These are phyloP conservation scores for Pygoscelis antarcticus DNA, from an alignment of 2,113 vertebrate genomes.

Conservation along the genomic window DNA sequence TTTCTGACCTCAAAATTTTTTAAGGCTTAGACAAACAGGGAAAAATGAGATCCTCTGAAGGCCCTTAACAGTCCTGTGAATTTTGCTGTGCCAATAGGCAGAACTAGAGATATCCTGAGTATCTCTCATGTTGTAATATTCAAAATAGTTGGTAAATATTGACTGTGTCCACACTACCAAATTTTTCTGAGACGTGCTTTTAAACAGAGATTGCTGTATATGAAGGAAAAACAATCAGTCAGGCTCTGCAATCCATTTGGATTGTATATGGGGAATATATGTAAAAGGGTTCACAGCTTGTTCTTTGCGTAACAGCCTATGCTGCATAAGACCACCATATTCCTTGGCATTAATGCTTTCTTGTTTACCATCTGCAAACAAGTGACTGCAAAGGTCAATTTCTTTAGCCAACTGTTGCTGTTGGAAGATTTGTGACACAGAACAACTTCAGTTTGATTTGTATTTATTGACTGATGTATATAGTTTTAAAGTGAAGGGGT, in stretches of 20 bases:
- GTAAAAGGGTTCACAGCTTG: not conserved
- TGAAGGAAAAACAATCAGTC: not conserved
- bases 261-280: not conserved
- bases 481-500: not conserved
- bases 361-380: not conserved
- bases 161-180: not conserved
- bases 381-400: not conserved
- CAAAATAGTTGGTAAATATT: not conserved
- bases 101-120: not conserved
- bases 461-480: not conserved
- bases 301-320: not conserved
- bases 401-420: not conserved
- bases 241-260: not conserved
- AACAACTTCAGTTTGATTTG: not conserved
- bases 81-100: not conserved
- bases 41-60: not conserved
- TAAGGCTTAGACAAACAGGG: not conserved
- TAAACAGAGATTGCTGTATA: not conserved
- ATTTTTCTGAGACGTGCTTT: not conserved
- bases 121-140: not conserved
- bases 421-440: not conserved
- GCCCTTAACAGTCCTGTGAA: not conserved
- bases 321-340: not conserved
- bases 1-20: not conserved
- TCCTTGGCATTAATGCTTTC: not conserved